Evolutionary conservation across 2,113 vertebrate species (phyloP).

Genomic region (Trematomus loennbergii): DNA sequence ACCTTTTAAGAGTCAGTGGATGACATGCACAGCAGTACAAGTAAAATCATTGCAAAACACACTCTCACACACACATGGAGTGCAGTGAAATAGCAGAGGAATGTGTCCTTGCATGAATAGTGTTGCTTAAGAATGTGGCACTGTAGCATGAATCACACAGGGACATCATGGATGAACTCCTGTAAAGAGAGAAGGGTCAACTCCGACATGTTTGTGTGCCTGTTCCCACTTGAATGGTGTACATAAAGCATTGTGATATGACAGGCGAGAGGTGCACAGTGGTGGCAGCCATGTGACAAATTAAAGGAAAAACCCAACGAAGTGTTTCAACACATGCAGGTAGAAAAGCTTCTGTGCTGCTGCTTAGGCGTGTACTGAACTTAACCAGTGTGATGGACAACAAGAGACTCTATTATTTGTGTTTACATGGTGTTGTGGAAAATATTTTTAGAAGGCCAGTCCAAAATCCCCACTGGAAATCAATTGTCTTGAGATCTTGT

Average conservation of each 20-base stretch:
- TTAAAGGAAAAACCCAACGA: neutral
- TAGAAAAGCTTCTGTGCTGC: neutral
- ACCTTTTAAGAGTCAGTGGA: conserved; percentile 49
- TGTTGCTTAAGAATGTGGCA: conserved; percentile 57
- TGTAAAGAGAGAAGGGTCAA: conserved; percentile 58
- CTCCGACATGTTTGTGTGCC: conserved; percentile 45
- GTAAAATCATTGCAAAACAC: neutral
- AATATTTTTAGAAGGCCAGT: neutral
- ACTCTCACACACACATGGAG: neutral
- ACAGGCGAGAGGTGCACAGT: conserved; percentile 9
- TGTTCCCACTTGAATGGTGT: conserved; percentile 58
- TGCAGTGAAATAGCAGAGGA: conserved; percentile 17
- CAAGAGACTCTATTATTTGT: neutral
- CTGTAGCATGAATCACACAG: conserved; percentile 59
- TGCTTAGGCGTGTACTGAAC: neutral
- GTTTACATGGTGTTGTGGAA: neutral
- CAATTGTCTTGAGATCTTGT: neutral
- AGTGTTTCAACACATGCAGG: neutral
- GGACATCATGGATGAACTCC: conserved; percentile 65
- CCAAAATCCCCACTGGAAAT: neutral
- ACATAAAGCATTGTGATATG: conserved; percentile 37
- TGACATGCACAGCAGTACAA: conserved; percentile 40
- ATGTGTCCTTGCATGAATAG: conserved; percentile 67
- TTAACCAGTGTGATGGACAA: neutral
- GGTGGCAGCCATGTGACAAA: conserved; percentile 13